phyloP scores from a whole-genome alignment of 30 jellyfish, hydroid and myxozoan genomes.

The Cassiopea andromeda region DNA sequence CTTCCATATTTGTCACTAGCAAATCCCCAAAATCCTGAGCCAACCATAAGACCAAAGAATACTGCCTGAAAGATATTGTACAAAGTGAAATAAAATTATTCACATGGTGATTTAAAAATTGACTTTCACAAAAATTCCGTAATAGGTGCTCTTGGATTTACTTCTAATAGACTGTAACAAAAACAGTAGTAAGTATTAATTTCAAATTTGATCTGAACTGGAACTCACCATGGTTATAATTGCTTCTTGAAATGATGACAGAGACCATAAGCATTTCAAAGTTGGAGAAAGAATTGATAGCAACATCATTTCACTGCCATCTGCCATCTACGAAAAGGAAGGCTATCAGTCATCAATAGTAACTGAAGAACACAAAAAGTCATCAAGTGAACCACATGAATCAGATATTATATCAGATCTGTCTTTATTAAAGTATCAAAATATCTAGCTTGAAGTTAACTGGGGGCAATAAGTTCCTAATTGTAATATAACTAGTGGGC shows the following conservation, averaged over 20 bases:
- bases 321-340: constrained; percentile 84
- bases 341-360: not conserved
- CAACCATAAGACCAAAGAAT: constrained; percentile 86
- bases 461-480: too few relatives aligned
- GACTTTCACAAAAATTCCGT: too few relatives aligned
- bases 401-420: too few relatives aligned
- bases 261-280: constrained; percentile 85
- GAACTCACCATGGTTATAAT: constrained; percentile 87
- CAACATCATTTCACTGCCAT: constrained; percentile 97
- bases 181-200: too few relatives aligned
- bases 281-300: constrained; percentile 91
- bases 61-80: constrained; percentile 67
- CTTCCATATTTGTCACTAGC: constrained; percentile 87
- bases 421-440: too few relatives aligned
- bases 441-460: too few relatives aligned
- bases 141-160: too few relatives aligned
- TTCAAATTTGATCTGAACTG: not conserved
- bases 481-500: too few relatives aligned
- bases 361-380: too few relatives aligned
- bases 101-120: too few relatives aligned
- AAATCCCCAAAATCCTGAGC: constrained; percentile 87
- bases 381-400: too few relatives aligned
- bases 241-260: constrained; percentile 84
- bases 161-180: too few relatives aligned
- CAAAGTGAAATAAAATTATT: not conserved